Percentiles rank a stretch among this genome's conserved stretches.
Evolutionary conservation across 2,888 invertebrate genomes (phyloP).

Genomic region (Eledone cirrhosa): DNA sequence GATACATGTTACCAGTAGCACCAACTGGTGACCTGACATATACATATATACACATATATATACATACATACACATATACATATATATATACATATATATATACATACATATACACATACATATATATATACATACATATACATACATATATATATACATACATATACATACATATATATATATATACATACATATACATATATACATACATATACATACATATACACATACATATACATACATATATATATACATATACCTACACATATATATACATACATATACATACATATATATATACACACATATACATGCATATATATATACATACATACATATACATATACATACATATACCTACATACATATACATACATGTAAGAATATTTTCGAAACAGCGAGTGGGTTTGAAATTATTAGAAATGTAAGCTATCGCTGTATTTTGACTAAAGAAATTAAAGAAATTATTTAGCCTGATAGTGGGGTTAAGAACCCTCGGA

Average conservation of each 20-base stretch:
- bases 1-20: too few relatives aligned
- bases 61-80: background rate
- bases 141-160: background rate
- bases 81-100: slow-evolving; percentile 26
- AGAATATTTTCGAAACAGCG: too few relatives aligned
- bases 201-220: background rate
- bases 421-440: too few relatives aligned
- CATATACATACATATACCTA: too few relatives aligned
- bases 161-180: slow-evolving; percentile 16
- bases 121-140: slow-evolving; percentile 20
- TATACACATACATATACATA: slow-evolving; percentile 6
- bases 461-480: too few relatives aligned
- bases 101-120: slow-evolving; percentile 28
- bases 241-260: background rate
- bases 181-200: background rate
- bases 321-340: too few relatives aligned
- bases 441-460: too few relatives aligned
- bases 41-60: too few relatives aligned
- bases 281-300: background rate
- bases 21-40: too few relatives aligned
- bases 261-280: background rate
- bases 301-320: background rate
- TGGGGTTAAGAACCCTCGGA: too few relatives aligned
- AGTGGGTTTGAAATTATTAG: too few relatives aligned
- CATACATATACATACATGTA: too few relatives aligned